A percentile compares a stretch with the other conserved stretches of the same genome.
phyloP scores from a whole-genome alignment of 2,797 vertebrate species.

The Sebastes kiyomatsui region DNA sequence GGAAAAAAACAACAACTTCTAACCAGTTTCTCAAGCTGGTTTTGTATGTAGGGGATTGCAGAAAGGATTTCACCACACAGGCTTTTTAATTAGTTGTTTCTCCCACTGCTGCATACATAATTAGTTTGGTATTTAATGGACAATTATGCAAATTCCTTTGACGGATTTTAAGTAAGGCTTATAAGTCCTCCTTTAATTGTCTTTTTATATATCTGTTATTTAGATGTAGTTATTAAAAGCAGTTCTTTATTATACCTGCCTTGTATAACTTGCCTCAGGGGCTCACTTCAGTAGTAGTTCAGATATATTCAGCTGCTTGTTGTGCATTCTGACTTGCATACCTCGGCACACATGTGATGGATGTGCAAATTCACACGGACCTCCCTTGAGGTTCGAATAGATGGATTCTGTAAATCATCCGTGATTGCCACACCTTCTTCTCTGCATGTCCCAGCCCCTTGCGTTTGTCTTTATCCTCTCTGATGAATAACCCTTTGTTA shows the following conservation, averaged over 20 bases:
- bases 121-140: constrained; percentile 74
- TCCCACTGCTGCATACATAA: constrained; percentile 68
- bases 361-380: constrained; percentile 4
- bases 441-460: constrained; percentile 36
- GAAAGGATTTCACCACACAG: constrained; percentile 54
- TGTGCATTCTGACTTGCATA: background rate
- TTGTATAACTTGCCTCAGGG: constrained; percentile 2
- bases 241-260: constrained; percentile 28
- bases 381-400: constrained; percentile 7
- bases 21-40: constrained; percentile 45
- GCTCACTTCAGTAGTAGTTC: background rate
- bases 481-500: constrained; percentile 50
- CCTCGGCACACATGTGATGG: constrained; percentile 8
- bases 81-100: constrained; percentile 78
- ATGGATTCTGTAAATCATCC: constrained; percentile 42
- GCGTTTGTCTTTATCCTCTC: constrained; percentile 43
- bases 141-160: constrained; percentile 75
- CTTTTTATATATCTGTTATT: constrained; percentile 67
- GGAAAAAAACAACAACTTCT: constrained; percentile 19
- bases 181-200: constrained; percentile 70
- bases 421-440: constrained; percentile 34
- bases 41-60: constrained; percentile 44
- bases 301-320: background rate
- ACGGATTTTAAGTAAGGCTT: constrained; percentile 67
- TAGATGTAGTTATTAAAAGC: constrained; percentile 56